Conservation (phyloP, 64 coral and sea anemone species). For the Montipora capricornis region DNA sequence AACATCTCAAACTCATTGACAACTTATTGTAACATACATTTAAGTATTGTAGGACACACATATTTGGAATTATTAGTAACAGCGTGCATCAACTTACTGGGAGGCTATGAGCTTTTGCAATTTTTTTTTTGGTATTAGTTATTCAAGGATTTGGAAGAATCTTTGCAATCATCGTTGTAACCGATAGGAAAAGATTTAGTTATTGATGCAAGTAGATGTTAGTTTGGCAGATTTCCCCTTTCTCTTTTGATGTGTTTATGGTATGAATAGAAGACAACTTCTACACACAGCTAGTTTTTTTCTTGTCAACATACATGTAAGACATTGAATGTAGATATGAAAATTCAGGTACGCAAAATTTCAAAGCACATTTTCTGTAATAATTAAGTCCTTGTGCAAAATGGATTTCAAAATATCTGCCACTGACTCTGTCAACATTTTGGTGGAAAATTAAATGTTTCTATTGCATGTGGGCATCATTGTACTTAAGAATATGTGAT, state of each 20-base stretch:
- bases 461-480: no score
- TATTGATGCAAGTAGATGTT: constrained; percentile 6
- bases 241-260: background rate
- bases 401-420: no score
- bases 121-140: background rate
- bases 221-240: background rate
- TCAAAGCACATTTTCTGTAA: background rate
- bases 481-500: no score
- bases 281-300: no score
- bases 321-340: no score
- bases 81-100: background rate
- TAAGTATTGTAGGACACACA: background rate
- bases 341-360: background rate
- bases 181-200: background rate
- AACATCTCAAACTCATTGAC: background rate
- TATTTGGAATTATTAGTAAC: constrained; percentile 6
- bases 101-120: background rate
- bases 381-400: background rate
- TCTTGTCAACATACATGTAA: no score
- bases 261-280: no score
- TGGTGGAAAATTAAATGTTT: background rate
- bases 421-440: background rate
- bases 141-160: background rate
- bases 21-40: background rate
- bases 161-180: background rate